Evolutionary conservation across 53 echinoderm and acorn worm genomes (phyloP).

Genomic region (Echinarachnius parma): DNA sequence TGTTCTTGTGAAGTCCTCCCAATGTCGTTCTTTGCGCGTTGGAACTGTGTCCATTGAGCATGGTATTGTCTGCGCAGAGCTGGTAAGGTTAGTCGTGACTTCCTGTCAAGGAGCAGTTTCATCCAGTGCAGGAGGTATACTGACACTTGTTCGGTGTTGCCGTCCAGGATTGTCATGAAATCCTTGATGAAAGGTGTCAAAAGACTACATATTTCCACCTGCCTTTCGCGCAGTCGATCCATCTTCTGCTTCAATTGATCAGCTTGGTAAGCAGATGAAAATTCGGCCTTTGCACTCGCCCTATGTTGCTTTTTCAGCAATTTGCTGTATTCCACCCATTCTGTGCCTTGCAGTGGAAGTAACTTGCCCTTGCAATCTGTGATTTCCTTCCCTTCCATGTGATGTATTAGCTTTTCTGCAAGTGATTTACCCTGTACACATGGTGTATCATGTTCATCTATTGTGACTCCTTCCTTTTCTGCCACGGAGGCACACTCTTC

Average conservation of each 20-base stretch:
- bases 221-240: conserved; percentile 30
- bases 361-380: neutral
- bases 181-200: conserved; percentile 7
- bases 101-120: conserved; percentile 10
- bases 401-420: conserved; percentile 3
- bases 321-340: conserved; percentile 49
- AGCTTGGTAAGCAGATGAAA: conserved; percentile 16
- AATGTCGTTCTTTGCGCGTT: conserved; percentile 21
- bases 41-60: neutral
- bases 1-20: no score
- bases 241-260: conserved; percentile 34
- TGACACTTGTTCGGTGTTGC: neutral
- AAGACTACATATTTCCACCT: conserved; percentile 25
- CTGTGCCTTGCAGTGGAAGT: conserved; percentile 48
- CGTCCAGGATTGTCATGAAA: conserved; percentile 20
- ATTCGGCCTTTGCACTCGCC: conserved; percentile 17
- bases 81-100: conserved; percentile 20
- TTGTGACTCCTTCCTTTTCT: no score
- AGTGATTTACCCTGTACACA: no score
- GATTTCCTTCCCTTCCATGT: conserved; percentile 26
- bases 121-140: conserved; percentile 33
- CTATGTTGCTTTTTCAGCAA: conserved; percentile 28
- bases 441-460: no score
- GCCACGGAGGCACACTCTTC: no score
- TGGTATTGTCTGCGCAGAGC: conserved; percentile 21